phyloP scores from a whole-genome alignment of 35 echinoderm and acorn worm species.

The Anneissia japonica region DNA sequence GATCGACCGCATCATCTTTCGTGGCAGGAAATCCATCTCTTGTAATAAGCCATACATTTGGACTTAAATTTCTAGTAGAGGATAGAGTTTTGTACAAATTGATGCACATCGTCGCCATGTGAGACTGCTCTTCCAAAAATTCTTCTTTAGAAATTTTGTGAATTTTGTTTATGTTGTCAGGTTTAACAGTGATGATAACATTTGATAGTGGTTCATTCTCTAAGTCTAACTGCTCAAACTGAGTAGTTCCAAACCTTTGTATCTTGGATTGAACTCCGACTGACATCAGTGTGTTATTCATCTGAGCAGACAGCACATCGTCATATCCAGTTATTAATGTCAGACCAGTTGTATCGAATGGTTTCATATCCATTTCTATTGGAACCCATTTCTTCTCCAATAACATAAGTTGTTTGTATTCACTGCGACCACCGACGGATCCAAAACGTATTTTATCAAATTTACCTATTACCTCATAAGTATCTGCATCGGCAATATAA shows the following conservation, averaged over 20 bases:
- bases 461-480: background rate
- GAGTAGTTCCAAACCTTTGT: background rate
- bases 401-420: background rate
- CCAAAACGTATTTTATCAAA: background rate
- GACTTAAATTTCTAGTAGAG: background rate
- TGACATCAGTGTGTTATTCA: background rate
- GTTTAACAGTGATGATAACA: background rate
- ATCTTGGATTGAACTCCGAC: background rate
- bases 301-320: background rate
- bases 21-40: background rate
- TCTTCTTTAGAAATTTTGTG: background rate
- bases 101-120: background rate
- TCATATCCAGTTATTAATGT: background rate
- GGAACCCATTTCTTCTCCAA: background rate
- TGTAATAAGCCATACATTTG: background rate
- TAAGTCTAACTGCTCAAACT: background rate
- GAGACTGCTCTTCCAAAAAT: background rate
- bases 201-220: background rate
- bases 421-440: background rate
- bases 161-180: background rate
- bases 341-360: background rate
- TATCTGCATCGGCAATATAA: background rate
- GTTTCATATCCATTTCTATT: background rate
- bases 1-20: background rate
- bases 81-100: background rate